A percentile compares a stretch with the other conserved stretches of the same genome.
phyloP scores from a whole-genome alignment of 2,797 vertebrate species.

The Pseudochaenichthys georgianus region DNA sequence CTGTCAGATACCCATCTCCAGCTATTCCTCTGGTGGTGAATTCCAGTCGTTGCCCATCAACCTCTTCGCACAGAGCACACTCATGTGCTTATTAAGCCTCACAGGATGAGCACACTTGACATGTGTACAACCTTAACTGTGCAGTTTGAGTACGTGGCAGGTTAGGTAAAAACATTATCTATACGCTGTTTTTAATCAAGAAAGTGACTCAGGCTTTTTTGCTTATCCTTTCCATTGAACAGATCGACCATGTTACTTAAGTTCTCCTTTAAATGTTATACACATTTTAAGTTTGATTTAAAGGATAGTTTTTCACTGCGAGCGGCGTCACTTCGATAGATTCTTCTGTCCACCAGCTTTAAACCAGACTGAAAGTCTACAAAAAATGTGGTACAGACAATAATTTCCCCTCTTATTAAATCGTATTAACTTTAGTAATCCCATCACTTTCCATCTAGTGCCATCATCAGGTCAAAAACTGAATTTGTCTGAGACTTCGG shows the following conservation, averaged over 20 bases:
- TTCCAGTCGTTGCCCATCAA: no score
- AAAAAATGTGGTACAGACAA: background rate
- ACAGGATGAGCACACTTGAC: background rate
- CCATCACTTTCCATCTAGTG: no score
- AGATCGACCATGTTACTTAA: background rate
- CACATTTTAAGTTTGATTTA: no score
- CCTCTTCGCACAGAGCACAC: no score
- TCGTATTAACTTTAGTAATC: no score
- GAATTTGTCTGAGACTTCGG: background rate
- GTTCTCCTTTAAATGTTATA: background rate
- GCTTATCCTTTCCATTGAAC: slow-evolving; percentile 1
- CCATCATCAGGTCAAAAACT: background rate
- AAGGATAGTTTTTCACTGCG: background rate
- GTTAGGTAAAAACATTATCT: background rate
- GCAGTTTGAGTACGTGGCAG: background rate
- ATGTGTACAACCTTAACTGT: background rate
- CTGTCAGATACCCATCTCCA: slow-evolving; percentile 42
- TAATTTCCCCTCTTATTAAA: background rate
- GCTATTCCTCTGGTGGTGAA: no score
- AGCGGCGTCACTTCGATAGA: no score
- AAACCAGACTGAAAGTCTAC: rapidly evolving
- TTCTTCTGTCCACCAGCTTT: no score
- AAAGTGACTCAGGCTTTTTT: background rate
- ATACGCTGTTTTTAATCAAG: background rate
- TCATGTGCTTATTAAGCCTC: background rate